Conservation (phyloP, 2,888 invertebrate species). For the Achlya flavicornis region DNA sequence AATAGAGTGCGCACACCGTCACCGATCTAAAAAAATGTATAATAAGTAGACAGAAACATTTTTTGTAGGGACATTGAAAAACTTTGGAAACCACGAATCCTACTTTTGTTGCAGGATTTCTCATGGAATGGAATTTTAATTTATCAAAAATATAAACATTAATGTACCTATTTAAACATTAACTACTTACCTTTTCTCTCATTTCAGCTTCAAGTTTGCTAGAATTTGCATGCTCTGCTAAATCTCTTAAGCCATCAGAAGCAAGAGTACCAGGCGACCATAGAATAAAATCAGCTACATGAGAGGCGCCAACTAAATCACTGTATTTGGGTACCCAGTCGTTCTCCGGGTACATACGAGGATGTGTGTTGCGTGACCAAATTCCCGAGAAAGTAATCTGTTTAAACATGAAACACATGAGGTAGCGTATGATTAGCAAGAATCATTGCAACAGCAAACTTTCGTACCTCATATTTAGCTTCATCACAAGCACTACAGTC, state of each 20-base stretch:
- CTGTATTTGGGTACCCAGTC: constrained; percentile 73
- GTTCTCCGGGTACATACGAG: constrained; percentile 67
- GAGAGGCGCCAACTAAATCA: constrained; percentile 72
- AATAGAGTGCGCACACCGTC: constrained; percentile 71
- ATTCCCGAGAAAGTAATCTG: constrained; percentile 70
- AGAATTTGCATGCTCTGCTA: constrained; percentile 72
- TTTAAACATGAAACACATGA: not conserved
- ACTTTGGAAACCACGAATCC: not conserved
- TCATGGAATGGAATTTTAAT: too few relatives aligned
- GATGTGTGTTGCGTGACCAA: constrained; percentile 76
- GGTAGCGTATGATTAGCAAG: not conserved
- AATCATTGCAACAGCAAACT: constrained; percentile 2
- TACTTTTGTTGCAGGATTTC: not conserved
- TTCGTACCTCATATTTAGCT: constrained; percentile 72
- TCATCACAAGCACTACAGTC: constrained; percentile 73
- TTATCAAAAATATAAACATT: too few relatives aligned
- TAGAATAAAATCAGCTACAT: constrained; percentile 58
- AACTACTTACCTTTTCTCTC: constrained; percentile 58
- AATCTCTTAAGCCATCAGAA: constrained; percentile 60
- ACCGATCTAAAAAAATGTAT: constrained; percentile 60
- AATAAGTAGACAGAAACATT: too few relatives aligned
- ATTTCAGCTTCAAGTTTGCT: constrained; percentile 69
- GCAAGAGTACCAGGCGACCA: constrained; percentile 71
- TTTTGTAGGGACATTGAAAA: not conserved
- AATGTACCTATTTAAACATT: too few relatives aligned